These are phyloP conservation scores for Protaetia brevitarsis DNA, from an alignment of 1,140 invertebrate genomes.

Conservation along the genomic window DNA sequence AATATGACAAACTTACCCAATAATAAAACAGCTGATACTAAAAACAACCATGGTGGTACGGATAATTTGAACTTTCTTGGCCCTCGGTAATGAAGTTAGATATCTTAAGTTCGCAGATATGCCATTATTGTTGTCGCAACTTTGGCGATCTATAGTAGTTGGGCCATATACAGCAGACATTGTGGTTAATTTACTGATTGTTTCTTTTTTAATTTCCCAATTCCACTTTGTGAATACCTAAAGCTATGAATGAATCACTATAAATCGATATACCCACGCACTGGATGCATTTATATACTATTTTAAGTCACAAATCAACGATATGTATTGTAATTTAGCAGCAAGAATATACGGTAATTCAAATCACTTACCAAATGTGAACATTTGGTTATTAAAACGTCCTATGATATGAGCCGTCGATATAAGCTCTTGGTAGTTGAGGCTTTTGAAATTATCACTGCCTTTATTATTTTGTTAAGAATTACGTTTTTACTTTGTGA, in stretches of 20 bases:
- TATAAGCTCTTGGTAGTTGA: neutral
- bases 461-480: no score
- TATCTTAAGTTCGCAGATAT: slow-evolving; percentile 5
- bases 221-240: slow-evolving; percentile 31
- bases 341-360: neutral
- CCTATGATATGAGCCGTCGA: neutral
- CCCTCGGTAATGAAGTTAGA: slow-evolving; percentile 17
- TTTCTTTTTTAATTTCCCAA: neutral
- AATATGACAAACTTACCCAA: slow-evolving; percentile 12
- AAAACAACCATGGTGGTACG: neutral
- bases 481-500: no score
- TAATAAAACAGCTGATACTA: neutral
- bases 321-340: neutral
- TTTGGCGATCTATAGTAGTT: slow-evolving; percentile 21
- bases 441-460: no score
- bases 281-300: neutral
- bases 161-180: slow-evolving; percentile 23
- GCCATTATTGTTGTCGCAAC: neutral
- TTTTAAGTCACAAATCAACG: slow-evolving; percentile 1
- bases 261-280: neutral
- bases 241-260: slow-evolving; percentile 21
- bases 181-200: neutral
- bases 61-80: slow-evolving; percentile 16
- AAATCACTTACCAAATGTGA: slow-evolving; percentile 36
- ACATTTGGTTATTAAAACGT: neutral